Conservation (phyloP, 1,140 invertebrate genomes). For the Leptinotarsa defecta region DNA sequence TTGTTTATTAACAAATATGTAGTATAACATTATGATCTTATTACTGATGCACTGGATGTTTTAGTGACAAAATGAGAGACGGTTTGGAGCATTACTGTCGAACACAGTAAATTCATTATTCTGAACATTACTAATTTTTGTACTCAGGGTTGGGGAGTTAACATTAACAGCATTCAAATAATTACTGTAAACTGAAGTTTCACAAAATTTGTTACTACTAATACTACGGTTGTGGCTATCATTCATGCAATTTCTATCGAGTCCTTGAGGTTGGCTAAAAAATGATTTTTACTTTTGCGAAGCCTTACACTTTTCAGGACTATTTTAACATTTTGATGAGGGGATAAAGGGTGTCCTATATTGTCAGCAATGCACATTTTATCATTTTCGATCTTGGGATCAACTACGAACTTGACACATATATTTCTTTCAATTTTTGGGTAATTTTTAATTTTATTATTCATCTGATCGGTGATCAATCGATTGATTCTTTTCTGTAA, state of each 20-base stretch:
- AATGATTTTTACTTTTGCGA: not conserved
- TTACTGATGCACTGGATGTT: no score
- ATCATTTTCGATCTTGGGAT: constrained; percentile 11
- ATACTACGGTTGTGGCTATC: not conserved
- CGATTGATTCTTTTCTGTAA: constrained; percentile 6
- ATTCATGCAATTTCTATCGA: constrained; percentile 4
- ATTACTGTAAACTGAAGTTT: not conserved
- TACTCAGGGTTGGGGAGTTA: not conserved
- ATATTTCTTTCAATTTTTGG: constrained; percentile 7
- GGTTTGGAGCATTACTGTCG: no score
- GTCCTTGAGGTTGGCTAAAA: constrained; percentile 11
- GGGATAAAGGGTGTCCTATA: not conserved
- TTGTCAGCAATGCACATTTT: constrained; percentile 16
- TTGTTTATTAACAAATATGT: no score
- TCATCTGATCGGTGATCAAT: constrained; percentile 13
- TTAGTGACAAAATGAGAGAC: no score
- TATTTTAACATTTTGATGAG: constrained; percentile 13
- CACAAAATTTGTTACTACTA: not conserved
- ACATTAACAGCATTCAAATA: not conserved
- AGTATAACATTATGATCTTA: no score
- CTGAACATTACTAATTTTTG: constrained; percentile 5
- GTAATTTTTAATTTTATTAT: constrained; percentile 10
- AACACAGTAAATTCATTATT: no score
- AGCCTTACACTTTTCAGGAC: not conserved
- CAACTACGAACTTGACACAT: constrained; percentile 10